Percentiles rank a stretch among this genome's conserved stretches.
These are phyloP conservation scores for Epizoanthus scotinus DNA, from an alignment of 92 coral and sea anemone genomes.

Conservation along the genomic window DNA sequence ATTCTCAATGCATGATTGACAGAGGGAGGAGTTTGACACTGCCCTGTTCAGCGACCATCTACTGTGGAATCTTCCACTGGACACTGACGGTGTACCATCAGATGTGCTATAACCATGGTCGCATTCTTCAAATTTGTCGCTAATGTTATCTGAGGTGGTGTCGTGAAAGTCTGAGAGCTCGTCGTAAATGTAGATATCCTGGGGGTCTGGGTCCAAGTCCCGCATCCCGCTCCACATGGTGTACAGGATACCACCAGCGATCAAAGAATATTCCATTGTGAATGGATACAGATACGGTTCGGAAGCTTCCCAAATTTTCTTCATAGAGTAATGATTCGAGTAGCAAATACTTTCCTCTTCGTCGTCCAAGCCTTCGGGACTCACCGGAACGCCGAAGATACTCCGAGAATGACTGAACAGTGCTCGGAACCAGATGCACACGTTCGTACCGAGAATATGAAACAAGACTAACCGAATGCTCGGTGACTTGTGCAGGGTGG, in stretches of 20 bases:
- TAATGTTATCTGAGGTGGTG: slow-evolving; percentile 84
- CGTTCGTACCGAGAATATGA: slow-evolving; percentile 94
- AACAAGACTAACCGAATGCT: slow-evolving; percentile 92
- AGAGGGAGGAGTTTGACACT: slow-evolving; percentile 82
- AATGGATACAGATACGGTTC: slow-evolving; percentile 95
- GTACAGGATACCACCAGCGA: slow-evolving; percentile 92
- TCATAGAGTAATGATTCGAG: slow-evolving; percentile 84
- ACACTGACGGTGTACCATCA: slow-evolving; percentile 85
- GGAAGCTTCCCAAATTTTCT: slow-evolving; percentile 87
- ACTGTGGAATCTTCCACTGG: slow-evolving; percentile 75
- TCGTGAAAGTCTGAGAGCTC: slow-evolving; percentile 91
- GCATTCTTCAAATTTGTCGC: slow-evolving; percentile 81
- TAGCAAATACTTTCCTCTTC: slow-evolving; percentile 71
- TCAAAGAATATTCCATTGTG: slow-evolving; percentile 90
- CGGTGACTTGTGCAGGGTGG: slow-evolving; percentile 93
- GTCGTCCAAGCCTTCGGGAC: slow-evolving; percentile 51
- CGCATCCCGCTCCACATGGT: slow-evolving; percentile 97
- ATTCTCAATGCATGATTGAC: slow-evolving; percentile 88
- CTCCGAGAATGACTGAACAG: slow-evolving; percentile 88
- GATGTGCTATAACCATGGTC: slow-evolving; percentile 91
- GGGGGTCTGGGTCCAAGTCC: slow-evolving; percentile 98
- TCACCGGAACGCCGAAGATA: slow-evolving; percentile 59
- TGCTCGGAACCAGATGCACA: slow-evolving; percentile 91
- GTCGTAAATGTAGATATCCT: slow-evolving; percentile 96
- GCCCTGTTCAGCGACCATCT: slow-evolving; percentile 85